Evolutionary conservation across 2,888 invertebrate genomes (phyloP).

Genomic region (Diarsia dahlii): DNA sequence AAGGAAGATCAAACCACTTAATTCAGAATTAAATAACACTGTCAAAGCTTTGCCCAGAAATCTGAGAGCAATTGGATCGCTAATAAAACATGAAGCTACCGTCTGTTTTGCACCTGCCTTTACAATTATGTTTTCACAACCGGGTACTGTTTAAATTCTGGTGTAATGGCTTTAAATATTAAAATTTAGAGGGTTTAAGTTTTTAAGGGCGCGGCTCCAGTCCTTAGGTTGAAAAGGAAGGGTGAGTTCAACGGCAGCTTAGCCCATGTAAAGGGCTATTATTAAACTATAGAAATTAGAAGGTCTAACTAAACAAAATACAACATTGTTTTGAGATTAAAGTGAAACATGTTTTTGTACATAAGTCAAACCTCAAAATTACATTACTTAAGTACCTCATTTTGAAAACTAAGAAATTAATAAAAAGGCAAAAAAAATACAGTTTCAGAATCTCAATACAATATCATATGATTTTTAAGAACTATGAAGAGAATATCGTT

Average conservation of each 20-base stretch:
- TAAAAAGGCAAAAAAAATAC: neutral
- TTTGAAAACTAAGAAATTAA: neutral
- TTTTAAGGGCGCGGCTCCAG: constrained; percentile 68
- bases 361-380: neutral
- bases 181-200: constrained; percentile 11
- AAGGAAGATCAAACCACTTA: too few species aligned
- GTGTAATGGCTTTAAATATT: neutral
- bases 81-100: neutral
- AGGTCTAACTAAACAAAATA: constrained; percentile 1
- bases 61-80: too few species aligned
- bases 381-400: too few species aligned
- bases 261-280: constrained; percentile 23
- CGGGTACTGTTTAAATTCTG: neutral
- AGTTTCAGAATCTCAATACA: constrained; percentile 9
- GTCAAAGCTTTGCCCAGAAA: too few species aligned
- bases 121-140: neutral
- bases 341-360: neutral
- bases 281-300: constrained; percentile 1
- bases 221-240: constrained; percentile 79
- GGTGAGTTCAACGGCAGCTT: constrained; percentile 83
- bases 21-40: too few species aligned
- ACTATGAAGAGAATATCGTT: neutral
- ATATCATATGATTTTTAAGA: neutral
- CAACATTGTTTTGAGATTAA: neutral
- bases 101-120: neutral